Conservation (phyloP, 2,888 invertebrate genomes). For the Hecatera dysodea region DNA sequence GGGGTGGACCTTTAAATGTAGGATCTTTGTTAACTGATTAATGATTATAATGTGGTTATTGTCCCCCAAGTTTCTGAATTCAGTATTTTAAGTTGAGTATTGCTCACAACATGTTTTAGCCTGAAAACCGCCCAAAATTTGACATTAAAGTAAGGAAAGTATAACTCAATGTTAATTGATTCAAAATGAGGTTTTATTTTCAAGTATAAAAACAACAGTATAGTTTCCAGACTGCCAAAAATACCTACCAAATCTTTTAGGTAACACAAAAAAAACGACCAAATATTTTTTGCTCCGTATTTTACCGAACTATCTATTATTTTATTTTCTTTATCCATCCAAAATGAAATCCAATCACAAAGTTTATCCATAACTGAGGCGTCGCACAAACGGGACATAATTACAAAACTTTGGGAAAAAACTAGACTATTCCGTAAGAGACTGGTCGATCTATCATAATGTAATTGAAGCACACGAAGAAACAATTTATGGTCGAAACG, state of each 20-base stretch:
- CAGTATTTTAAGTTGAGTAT: too few relatives aligned
- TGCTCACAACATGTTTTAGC: too few relatives aligned
- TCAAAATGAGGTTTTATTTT: too few relatives aligned
- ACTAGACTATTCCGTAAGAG: constrained; percentile 49
- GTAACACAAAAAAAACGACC: neutral
- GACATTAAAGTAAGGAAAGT: too few relatives aligned
- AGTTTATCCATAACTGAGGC: constrained; percentile 58
- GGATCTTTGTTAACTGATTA: neutral
- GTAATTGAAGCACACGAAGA: constrained; percentile 60
- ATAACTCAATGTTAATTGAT: too few relatives aligned
- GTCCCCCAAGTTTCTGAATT: neutral
- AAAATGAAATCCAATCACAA: constrained; percentile 61
- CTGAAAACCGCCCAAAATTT: too few relatives aligned
- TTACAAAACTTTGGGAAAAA: constrained; percentile 54
- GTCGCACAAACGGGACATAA: constrained; percentile 42
- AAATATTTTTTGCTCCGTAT: constrained; percentile 21
- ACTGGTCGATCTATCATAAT: constrained; percentile 55
- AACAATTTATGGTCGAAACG: constrained; percentile 53
- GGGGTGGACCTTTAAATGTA: neutral
- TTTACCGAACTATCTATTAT: constrained; percentile 35
- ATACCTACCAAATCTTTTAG: neutral
- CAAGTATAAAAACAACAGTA: neutral
- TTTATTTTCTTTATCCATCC: constrained; percentile 48
- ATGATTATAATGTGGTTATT: neutral
- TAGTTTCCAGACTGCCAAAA: neutral